Conservation (phyloP, 2,113 vertebrate species). For the Psettodes erumei region DNA sequence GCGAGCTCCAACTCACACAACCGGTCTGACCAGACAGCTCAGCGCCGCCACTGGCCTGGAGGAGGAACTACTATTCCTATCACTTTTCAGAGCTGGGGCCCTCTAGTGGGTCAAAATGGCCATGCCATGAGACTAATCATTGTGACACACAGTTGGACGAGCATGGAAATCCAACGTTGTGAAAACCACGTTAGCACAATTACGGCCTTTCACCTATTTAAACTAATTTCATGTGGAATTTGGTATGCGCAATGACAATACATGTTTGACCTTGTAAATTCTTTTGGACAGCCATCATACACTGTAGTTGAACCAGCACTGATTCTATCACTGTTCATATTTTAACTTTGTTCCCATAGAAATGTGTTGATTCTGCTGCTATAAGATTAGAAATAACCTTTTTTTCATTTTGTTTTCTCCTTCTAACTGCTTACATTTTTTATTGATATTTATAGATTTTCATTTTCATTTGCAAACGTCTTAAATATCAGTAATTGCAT, state of each 20-base stretch:
- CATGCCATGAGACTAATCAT: slow-evolving; percentile 6
- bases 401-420: background rate
- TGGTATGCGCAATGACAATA: background rate
- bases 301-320: background rate
- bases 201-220: slow-evolving; percentile 6
- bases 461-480: background rate
- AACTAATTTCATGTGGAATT: background rate
- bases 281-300: background rate
- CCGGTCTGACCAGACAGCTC: background rate
- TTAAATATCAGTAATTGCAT: slow-evolving; percentile 14
- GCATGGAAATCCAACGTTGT: slow-evolving; percentile 8
- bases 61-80: slow-evolving; percentile 12
- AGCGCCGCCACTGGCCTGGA: slow-evolving; percentile 57
- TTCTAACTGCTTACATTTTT: background rate
- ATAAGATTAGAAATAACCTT: background rate
- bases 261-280: background rate
- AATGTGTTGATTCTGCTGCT: background rate
- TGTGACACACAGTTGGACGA: slow-evolving; percentile 20
- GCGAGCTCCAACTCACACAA: slow-evolving; percentile 34
- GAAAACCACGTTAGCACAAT: slow-evolving; percentile 12
- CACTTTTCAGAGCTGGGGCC: background rate
- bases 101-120: slow-evolving; percentile 42
- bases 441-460: slow-evolving; percentile 6
- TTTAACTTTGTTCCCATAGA: background rate
- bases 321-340: background rate